Percentiles rank a stretch among this genome's conserved stretches.
These are phyloP conservation scores for Syrrhaptes paradoxus DNA, from an alignment of 2,113 vertebrate species.

Conservation along the genomic window DNA sequence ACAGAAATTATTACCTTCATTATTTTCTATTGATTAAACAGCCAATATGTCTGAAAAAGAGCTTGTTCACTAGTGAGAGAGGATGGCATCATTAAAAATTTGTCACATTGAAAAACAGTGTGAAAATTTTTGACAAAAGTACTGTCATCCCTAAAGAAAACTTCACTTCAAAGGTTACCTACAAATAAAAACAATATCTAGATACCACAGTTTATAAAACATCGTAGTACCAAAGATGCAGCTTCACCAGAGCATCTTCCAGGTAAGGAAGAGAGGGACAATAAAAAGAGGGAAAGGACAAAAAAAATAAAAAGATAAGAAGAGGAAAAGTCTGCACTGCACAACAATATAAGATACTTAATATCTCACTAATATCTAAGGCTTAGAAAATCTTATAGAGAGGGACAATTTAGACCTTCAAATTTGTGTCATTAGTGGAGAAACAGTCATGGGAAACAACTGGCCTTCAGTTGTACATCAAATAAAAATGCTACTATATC, in stretches of 20 bases:
- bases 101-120: not conserved
- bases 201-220: not conserved
- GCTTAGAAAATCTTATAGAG: not conserved
- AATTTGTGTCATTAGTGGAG: not conserved
- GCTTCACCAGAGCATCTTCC: not conserved
- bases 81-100: not conserved
- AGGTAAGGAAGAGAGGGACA: not conserved
- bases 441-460: not conserved
- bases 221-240: not conserved
- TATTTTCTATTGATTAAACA: not conserved
- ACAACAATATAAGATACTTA: not conserved
- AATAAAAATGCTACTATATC: not conserved
- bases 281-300: not conserved
- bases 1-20: not conserved
- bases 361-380: not conserved
- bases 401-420: not conserved
- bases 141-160: not conserved
- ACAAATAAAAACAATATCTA: not conserved
- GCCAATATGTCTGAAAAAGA: not conserved
- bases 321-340: no score
- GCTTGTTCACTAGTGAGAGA: not conserved
- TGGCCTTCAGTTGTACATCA: not conserved
- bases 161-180: not conserved
- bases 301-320: not conserved
- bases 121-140: not conserved